Evolutionary conservation across 2,113 vertebrate species (phyloP).

Genomic region (Desmodus rotundus): DNA sequence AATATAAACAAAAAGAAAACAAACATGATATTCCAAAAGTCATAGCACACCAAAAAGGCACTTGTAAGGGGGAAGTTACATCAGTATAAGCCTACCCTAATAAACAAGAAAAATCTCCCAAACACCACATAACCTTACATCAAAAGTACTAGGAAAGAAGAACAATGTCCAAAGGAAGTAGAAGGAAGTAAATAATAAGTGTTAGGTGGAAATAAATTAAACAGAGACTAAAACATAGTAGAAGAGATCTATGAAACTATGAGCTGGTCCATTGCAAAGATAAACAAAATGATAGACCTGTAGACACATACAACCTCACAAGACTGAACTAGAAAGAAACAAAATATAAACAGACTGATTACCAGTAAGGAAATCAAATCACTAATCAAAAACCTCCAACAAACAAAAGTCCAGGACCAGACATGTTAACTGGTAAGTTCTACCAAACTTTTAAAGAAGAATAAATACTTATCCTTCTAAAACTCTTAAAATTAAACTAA

Average conservation of each 20-base stretch:
- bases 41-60: neutral
- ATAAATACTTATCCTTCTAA: neutral
- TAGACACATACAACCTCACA: neutral
- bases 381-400: neutral
- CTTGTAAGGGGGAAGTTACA: neutral
- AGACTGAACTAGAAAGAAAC: neutral
- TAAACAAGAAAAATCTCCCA: neutral
- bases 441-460: neutral
- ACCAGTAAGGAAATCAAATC: neutral
- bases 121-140: neutral
- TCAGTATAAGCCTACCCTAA: neutral
- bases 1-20: neutral
- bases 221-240: neutral
- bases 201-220: neutral
- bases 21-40: neutral
- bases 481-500: no score
- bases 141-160: neutral
- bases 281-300: neutral
- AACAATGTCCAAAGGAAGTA: neutral
- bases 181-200: neutral
- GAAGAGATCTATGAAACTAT: neutral
- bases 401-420: neutral
- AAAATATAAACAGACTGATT: neutral
- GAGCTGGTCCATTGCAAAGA: neutral
- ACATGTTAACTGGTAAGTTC: neutral